Evolutionary conservation across 1,140 invertebrate genomes (phyloP).

Genomic region (Asbolus verrucosus): DNA sequence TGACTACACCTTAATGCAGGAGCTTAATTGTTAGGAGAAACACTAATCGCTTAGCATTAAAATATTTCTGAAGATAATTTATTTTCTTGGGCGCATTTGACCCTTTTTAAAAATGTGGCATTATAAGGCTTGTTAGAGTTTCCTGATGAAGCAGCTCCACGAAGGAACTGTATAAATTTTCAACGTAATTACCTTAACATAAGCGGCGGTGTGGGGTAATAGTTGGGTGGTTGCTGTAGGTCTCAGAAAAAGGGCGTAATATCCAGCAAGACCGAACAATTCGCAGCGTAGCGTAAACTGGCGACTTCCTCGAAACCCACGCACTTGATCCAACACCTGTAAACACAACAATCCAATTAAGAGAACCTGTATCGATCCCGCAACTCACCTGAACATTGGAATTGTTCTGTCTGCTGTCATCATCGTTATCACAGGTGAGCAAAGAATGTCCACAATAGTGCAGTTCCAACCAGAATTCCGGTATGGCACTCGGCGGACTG

Average conservation of each 20-base stretch:
- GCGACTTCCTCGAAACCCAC: slow-evolving; percentile 75
- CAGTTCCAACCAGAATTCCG: slow-evolving; percentile 79
- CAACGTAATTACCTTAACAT: slow-evolving; percentile 70
- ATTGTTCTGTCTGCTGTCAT: slow-evolving; percentile 47
- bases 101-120: not conserved
- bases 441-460: slow-evolving; percentile 77
- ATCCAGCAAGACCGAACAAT: slow-evolving; percentile 81
- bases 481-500: slow-evolving; percentile 70
- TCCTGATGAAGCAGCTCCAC: not conserved
- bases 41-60: slow-evolving; percentile 26
- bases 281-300: slow-evolving; percentile 77
- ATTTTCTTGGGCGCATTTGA: not conserved
- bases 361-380: not conserved
- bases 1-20: slow-evolving; percentile 10
- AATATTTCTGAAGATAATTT: slow-evolving; percentile 4
- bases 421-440: slow-evolving; percentile 59
- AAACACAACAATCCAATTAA: slow-evolving; percentile 34
- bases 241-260: slow-evolving; percentile 77
- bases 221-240: slow-evolving; percentile 69
- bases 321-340: slow-evolving; percentile 75
- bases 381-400: slow-evolving; percentile 55
- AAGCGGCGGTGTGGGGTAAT: slow-evolving; percentile 73
- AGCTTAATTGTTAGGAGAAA: too few relatives aligned
- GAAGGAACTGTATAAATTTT: not conserved
- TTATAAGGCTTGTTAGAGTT: not conserved